Conservation (phyloP, 2,113 vertebrate species). For the Gallinago jamesoni region DNA sequence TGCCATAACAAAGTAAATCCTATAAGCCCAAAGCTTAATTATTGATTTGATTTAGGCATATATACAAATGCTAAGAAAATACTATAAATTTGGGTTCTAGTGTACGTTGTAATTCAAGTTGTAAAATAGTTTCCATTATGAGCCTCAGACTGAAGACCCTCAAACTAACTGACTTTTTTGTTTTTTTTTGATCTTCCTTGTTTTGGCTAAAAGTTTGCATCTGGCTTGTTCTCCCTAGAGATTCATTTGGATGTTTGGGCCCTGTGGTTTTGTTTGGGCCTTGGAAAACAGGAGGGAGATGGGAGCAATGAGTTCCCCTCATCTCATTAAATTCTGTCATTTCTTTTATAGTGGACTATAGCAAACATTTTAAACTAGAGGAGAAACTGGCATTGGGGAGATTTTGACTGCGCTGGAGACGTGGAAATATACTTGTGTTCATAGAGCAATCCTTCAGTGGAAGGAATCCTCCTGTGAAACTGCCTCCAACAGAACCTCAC, state of each 20-base stretch:
- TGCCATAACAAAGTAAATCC: conserved; percentile 26
- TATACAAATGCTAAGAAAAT: conserved; percentile 37
- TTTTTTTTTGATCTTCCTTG: background rate
- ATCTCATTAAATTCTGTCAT: background rate
- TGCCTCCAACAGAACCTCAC: background rate
- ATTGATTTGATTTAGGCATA: conserved; percentile 34
- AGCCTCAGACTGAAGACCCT: background rate
- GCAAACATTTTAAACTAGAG: background rate
- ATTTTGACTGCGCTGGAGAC: background rate
- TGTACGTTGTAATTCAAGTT: background rate
- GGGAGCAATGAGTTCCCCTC: background rate
- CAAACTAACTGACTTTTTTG: background rate
- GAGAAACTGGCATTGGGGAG: background rate
- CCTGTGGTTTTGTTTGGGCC: background rate
- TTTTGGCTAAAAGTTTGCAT: background rate
- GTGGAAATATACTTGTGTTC: background rate
- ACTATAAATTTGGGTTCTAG: background rate
- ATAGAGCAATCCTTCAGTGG: background rate
- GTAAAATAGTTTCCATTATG: background rate
- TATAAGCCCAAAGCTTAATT: conserved; percentile 23
- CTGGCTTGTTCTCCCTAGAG: background rate
- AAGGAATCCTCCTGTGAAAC: background rate
- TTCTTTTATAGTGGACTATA: background rate
- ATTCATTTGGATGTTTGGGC: background rate
- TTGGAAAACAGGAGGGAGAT: background rate